phyloP scores from a whole-genome alignment of 2,888 invertebrate species.

The Latrodectus hesperus region DNA sequence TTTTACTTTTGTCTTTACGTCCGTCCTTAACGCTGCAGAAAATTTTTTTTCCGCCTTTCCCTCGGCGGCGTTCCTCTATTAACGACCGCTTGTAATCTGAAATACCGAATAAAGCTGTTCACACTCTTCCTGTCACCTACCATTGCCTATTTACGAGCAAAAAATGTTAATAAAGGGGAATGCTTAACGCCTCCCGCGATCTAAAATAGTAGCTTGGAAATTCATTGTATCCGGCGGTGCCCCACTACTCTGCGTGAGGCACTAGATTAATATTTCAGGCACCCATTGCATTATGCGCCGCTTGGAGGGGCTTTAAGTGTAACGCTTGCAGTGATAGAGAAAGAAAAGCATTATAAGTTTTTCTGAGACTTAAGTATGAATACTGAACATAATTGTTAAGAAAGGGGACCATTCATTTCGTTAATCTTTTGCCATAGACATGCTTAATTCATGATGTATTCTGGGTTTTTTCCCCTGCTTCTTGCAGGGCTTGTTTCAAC shows the following conservation, averaged over 20 bases:
- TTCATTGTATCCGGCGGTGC: conserved; percentile 34
- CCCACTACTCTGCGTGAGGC: conserved; percentile 17
- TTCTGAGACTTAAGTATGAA: neutral
- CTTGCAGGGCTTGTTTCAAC: no score
- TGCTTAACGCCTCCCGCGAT: conserved; percentile 26
- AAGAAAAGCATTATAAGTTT: neutral
- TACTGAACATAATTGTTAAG: neutral
- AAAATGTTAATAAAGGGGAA: conserved; percentile 55
- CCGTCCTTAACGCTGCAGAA: no score
- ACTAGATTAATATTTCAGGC: conserved; percentile 14
- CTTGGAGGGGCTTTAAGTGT: conserved; percentile 13
- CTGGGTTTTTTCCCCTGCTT: no score
- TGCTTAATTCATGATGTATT: no score
- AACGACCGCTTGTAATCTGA: conserved; percentile 11
- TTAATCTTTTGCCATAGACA: no score
- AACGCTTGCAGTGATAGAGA: neutral
- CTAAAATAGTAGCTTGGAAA: conserved; percentile 27
- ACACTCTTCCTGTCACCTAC: conserved; percentile 42
- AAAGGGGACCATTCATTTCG: no score
- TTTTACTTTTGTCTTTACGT: no score
- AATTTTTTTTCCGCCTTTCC: conserved; percentile 16
- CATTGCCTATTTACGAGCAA: conserved; percentile 46
- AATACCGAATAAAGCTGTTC: conserved; percentile 51
- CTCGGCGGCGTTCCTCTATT: conserved; percentile 8
- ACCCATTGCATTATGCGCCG: conserved; percentile 46